Base-by-base conservation (phyloP, 2,888 invertebrate species). In the Boloria selene region DNA sequence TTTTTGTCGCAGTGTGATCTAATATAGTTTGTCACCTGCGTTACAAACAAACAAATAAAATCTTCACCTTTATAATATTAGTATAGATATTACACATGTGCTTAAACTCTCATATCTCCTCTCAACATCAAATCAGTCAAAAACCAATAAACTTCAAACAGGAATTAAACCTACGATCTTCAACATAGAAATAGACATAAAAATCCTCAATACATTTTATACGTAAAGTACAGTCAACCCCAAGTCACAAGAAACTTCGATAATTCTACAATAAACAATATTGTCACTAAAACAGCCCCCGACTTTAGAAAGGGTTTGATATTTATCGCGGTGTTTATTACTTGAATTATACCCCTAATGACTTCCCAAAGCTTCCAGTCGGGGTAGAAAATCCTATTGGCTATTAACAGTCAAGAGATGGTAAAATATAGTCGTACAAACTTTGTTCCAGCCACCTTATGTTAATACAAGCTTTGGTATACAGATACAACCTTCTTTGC, bases 341-440 rank as follows among this genome's bases (percentile, higher is more conserved):
- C 90, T 90, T 90, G 89, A 92, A 91, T 92, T 91, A 91, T 91
- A 83, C 88, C 85, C 86, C 84, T 91, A 91, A 92, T 91, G 91
- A 91, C 90, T 90, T 90, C 87, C 86, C 88, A 85, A 88, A 88
- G 84, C 79, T 84, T 82, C 76, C 66, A 65, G 77, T 75, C 77
- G 83, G 79, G 83, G 83, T 84, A 86, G 89, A 89, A 90, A 90
- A 91, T 90, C 91, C 90, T 90, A 90, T 92, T 85, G 89, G 85
- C 91, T 90, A 91, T 91, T 91, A 92, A 85, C 86, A 87, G 88
- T 85, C 86, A 84, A 86, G 87, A 80, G 84, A 83, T 85, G 81
- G 86, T 89, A 81, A 90, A 83, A 85, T 90, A 90, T 89, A 74
- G 84, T 42, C 53, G 17, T 31, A 31, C 18, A 45, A 69, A 66